Evolutionary conservation across 2,113 vertebrate genomes (phyloP).

Genomic region (Mustela nigripes): DNA sequence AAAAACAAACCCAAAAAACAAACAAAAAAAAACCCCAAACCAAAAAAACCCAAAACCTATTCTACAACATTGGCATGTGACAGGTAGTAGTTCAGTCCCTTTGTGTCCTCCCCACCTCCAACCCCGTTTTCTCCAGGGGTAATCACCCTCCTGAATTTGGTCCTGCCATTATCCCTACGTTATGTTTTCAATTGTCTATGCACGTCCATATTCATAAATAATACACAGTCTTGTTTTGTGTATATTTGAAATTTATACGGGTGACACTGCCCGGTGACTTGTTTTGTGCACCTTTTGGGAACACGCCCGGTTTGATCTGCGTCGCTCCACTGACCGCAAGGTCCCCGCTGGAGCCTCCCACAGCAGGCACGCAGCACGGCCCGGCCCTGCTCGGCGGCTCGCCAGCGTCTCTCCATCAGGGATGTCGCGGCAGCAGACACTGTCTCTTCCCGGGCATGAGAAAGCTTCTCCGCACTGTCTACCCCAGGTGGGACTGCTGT

Average conservation of each 20-base stretch:
- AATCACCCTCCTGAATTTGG: not conserved
- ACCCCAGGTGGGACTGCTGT: not conserved
- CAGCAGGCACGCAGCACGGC: fast-evolving
- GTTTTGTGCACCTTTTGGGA: not conserved
- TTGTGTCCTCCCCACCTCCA: not conserved
- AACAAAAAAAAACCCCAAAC: no score
- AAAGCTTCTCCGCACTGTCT: not conserved
- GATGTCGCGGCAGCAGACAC: fast-evolving
- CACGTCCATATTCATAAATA: not conserved
- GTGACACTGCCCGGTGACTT: not conserved
- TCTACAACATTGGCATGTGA: not conserved
- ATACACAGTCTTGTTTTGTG: fast-evolving
- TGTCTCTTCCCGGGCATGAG: not conserved
- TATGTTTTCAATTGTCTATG: not conserved
- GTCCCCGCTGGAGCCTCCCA: not conserved
- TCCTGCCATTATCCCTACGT: not conserved
- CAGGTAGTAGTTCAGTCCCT: not conserved
- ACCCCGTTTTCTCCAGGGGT: not conserved
- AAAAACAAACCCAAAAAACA: no score
- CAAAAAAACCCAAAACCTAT: no score
- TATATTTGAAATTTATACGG: not conserved
- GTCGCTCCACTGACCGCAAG: fast-evolving
- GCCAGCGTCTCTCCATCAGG: not conserved
- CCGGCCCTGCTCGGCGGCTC: not conserved
- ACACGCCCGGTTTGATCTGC: fast-evolving